Percentiles rank a stretch among this genome's conserved stretches.
phyloP scores from a whole-genome alignment of 2,888 invertebrate species.

The Boloria selene region DNA sequence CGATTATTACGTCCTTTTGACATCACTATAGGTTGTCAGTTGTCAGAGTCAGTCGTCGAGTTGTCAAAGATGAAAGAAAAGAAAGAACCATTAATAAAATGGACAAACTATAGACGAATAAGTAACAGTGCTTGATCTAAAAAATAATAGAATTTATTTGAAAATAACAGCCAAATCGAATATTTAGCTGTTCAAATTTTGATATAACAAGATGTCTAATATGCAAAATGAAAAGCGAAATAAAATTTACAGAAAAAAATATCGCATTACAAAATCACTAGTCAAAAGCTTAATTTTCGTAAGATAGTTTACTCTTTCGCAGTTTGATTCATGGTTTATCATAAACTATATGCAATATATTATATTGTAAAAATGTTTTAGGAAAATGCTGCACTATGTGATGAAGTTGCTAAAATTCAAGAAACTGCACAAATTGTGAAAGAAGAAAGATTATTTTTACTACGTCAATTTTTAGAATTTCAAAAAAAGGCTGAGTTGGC shows the following conservation, averaged over 20 bases:
- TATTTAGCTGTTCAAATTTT: too few relatives aligned
- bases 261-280: slow-evolving; percentile 83
- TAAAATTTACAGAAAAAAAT: slow-evolving; percentile 84
- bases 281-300: slow-evolving; percentile 86
- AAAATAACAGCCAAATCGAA: too few relatives aligned
- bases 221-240: slow-evolving; percentile 54
- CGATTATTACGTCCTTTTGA: too few relatives aligned
- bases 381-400: slow-evolving; percentile 94
- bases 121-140: too few relatives aligned
- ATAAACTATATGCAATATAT: not conserved
- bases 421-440: slow-evolving; percentile 90
- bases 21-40: too few relatives aligned
- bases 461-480: slow-evolving; percentile 88
- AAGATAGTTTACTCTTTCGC: slow-evolving; percentile 56
- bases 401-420: slow-evolving; percentile 93
- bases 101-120: too few relatives aligned
- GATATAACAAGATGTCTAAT: slow-evolving; percentile 1
- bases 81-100: too few relatives aligned
- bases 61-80: too few relatives aligned
- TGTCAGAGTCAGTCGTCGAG: too few relatives aligned
- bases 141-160: too few relatives aligned
- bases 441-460: slow-evolving; percentile 91
- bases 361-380: slow-evolving; percentile 52
- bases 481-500: slow-evolving; percentile 74
- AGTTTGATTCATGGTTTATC: not conserved